Evolutionary conservation across 2,888 invertebrate genomes (phyloP).

Genomic region (Ophion costatus): DNA sequence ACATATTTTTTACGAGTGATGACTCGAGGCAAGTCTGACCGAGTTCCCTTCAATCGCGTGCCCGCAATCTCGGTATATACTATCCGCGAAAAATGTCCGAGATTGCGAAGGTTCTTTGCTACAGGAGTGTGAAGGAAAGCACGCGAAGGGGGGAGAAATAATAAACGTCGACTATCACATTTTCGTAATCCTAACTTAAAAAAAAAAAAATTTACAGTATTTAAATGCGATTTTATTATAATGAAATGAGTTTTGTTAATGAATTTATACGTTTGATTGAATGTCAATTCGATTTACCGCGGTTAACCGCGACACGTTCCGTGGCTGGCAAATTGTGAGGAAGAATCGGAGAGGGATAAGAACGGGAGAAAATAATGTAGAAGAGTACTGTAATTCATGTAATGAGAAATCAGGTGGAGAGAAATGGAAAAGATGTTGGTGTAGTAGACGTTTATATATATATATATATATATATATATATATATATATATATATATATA

Average conservation of each 20-base stretch:
- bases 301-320: background rate
- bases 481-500: background rate
- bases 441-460: background rate
- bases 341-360: background rate
- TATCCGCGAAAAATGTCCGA: background rate
- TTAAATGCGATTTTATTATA: background rate
- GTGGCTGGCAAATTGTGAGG: background rate
- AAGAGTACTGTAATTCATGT: slow-evolving; percentile 10
- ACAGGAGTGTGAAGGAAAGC: background rate
- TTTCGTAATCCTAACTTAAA: background rate
- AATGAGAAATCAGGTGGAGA: slow-evolving; percentile 11
- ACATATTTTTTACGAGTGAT: too few relatives aligned
- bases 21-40: background rate
- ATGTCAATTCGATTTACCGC: background rate
- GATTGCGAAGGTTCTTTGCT: background rate
- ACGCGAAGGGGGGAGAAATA: background rate
- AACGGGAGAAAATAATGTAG: background rate
- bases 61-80: background rate
- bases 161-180: background rate
- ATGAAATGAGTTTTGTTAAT: background rate
- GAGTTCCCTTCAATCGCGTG: background rate
- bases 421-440: slow-evolving; percentile 13
- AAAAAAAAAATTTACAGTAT: too few relatives aligned
- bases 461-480: background rate
- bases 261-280: slow-evolving; percentile 5